Evolutionary conservation across 2,797 vertebrate genomes (phyloP).

Genomic region (Spinus olivaceus): DNA sequence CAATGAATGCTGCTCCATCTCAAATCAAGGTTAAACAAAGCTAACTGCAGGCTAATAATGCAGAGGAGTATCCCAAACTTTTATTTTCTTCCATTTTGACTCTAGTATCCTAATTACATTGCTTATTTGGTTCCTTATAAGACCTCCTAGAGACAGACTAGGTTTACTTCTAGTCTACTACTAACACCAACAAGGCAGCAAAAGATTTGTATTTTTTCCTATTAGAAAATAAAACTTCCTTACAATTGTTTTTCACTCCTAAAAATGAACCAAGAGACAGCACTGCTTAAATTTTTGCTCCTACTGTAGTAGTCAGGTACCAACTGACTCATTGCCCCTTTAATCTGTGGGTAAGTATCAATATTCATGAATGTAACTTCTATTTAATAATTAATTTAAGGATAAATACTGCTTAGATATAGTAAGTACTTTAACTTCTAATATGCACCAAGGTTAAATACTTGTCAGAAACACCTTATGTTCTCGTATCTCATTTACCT

Average conservation of each 20-base stretch:
- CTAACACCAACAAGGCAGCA: not conserved
- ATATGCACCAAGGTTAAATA: not conserved
- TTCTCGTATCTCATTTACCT: not conserved
- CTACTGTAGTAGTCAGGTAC: not conserved
- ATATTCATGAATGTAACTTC: not conserved
- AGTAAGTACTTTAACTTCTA: not conserved
- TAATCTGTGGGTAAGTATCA: not conserved
- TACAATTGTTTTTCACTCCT: not conserved
- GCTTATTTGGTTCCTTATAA: not conserved
- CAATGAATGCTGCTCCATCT: not conserved
- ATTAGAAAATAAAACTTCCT: not conserved
- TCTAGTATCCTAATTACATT: not conserved
- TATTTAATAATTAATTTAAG: not conserved
- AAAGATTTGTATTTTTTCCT: constrained; percentile 3
- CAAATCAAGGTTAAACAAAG: not conserved
- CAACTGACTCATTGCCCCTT: not conserved
- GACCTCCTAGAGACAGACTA: not conserved
- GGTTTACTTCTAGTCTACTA: not conserved
- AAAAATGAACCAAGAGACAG: not conserved
- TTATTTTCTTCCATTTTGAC: not conserved
- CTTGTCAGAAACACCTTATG: not conserved
- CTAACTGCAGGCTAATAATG: not conserved
- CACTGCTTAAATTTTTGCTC: not conserved
- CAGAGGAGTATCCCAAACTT: not conserved
- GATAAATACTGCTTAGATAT: not conserved